Base-by-base conservation (phyloP, 2,888 invertebrate species). In the Ormyrus thymus region DNA sequence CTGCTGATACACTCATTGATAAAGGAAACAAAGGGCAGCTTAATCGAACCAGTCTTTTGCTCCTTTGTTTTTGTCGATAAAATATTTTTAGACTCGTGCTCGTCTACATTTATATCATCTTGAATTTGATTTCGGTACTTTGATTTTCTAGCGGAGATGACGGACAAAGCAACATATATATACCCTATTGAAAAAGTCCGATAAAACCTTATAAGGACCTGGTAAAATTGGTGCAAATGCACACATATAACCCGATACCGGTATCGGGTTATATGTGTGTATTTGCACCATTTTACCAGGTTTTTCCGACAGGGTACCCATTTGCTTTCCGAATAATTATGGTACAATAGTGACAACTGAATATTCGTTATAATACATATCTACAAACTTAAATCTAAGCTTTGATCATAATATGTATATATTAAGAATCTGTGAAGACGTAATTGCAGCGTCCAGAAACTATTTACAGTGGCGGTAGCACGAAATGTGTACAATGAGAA, bases 41-140 rank as follows among this genome's bases (percentile, higher is more conserved):
- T 59, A 59, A 68, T 74, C 58, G 75, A 75, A 75, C 66, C 75
- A 75, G 68, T 68, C 68, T 68, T 43, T 50, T 74, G 59, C 59
- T 64, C 59, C 11, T 45, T 53, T 11, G 43, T 11, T 43, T 72
- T 13, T 29, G 29, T 46, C 61, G 61, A 68, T 59, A 75, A 75
- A 68, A 75, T 75, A 75, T 75, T 75, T 64, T 68, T 68, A 7
- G 6, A 29, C 29, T 56, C 53, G 59, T 75, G 55, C 59, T 10
- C 11, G 11, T 55, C 51, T 66, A 66, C 10, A 51, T 56, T 71
- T 51, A 58, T 73, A 53, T 68, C 7, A 10, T 68, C n/a, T 65
- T n/a, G 10, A 45, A 59, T 75, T 75, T 59, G 9, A 74, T 59
- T 66, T 15, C 55, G 8, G 48, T 10, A 74, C 51, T 66, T 15